Evolutionary conservation across 2,888 invertebrate genomes (phyloP).

Genomic region (Penaeus monodon): DNA sequence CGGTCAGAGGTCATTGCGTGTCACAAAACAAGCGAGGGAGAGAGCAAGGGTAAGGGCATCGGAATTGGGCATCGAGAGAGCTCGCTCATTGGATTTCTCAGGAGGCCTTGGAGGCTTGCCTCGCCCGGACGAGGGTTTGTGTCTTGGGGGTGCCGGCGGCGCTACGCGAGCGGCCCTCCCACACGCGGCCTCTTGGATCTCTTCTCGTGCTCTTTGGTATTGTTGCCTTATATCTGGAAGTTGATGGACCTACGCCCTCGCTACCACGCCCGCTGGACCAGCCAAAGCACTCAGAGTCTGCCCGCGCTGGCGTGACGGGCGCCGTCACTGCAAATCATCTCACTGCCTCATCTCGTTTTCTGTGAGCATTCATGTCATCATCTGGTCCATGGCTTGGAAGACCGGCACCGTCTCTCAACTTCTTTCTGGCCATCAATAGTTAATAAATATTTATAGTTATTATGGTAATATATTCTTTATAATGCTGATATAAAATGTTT

Average conservation of each 20-base stretch:
- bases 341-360: too few species aligned
- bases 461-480: conserved; percentile 64
- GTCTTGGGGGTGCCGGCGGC: neutral
- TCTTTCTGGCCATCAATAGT: conserved; percentile 63
- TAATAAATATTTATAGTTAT: conserved; percentile 64
- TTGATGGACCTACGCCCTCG: conserved; percentile 43
- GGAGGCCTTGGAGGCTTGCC: too few species aligned
- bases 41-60: too few species aligned
- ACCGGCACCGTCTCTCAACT: conserved; percentile 42
- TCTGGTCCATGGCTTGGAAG: conserved; percentile 13
- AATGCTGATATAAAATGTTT: conserved; percentile 59
- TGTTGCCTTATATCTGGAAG: conserved; percentile 62
- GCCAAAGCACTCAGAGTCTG: too few species aligned
- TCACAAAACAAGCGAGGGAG: too few species aligned
- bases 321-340: too few species aligned
- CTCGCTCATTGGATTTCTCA: too few species aligned
- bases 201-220: conserved; percentile 64
- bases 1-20: too few species aligned
- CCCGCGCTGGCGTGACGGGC: too few species aligned
- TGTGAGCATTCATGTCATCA: too few species aligned
- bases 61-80: too few species aligned
- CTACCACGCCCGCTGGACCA: conserved; percentile 8
- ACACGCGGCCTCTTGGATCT: conserved; percentile 51
- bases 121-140: too few species aligned
- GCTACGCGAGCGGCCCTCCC: conserved; percentile 14